These are phyloP conservation scores for Pogonognathellus flavescens DNA, from an alignment of 1,140 invertebrate species.

Conservation along the genomic window DNA sequence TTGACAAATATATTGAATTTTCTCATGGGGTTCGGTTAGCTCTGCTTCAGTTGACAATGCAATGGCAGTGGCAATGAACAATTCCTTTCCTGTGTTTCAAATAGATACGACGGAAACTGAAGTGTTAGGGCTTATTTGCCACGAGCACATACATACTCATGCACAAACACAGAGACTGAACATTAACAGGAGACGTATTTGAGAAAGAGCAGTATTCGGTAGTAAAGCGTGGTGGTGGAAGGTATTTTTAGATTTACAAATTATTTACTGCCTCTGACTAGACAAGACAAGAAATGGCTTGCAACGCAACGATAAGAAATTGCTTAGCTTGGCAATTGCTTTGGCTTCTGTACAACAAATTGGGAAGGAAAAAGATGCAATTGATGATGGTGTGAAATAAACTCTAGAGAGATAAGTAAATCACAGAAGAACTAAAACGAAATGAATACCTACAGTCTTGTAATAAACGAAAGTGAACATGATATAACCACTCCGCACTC, in stretches of 20 bases:
- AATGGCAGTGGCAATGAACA: conserved; percentile 43
- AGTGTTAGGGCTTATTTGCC: not conserved
- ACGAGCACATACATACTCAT: not conserved
- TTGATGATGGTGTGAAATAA: conserved; percentile 1
- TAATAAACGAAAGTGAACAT: too few species aligned
- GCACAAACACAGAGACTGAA: not conserved
- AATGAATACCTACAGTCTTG: too few species aligned
- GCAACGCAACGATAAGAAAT: conserved; percentile 3
- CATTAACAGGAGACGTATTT: not conserved
- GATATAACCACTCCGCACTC: too few species aligned
- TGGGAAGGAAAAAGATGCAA: conserved; percentile 16
- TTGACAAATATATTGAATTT: conserved; percentile 44
- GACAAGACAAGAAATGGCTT: conserved; percentile 15
- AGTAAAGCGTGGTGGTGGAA: too few species aligned
- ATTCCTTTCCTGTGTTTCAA: not conserved
- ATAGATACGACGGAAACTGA: not conserved
- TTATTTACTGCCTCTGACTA: conserved; percentile 26
- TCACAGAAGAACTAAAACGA: too few species aligned
- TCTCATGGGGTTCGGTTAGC: conserved; percentile 26
- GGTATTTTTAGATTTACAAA: conserved; percentile 40
- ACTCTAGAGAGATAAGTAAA: not conserved
- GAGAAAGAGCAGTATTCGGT: not conserved
- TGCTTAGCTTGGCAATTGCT: not conserved
- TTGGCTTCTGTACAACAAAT: conserved; percentile 21
- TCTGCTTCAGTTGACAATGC: conserved; percentile 27